Base-by-base conservation (phyloP, 2,888 invertebrate species). In the Steinernema carpocapsae region DNA sequence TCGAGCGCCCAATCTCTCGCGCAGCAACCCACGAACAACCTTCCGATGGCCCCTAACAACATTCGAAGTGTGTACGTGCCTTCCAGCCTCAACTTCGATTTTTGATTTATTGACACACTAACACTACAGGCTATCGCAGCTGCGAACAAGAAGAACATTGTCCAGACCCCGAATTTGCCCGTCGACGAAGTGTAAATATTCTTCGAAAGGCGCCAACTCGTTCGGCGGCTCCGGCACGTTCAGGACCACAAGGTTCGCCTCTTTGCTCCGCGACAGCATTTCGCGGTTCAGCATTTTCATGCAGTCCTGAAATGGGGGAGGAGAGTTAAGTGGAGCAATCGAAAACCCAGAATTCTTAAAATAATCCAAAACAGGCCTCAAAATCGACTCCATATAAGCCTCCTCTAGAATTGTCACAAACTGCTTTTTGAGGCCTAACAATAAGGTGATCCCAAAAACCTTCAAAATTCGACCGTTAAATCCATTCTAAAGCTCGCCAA, bases 81-180 rank as follows among this genome's bases (percentile, higher is more conserved):
- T 37, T 37, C 37, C 48, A 48, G 48, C 17, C 48, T n/a, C 48
- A 48, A 48, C 48, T 48, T 26, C 26, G 64, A 64, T 64, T 64
- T 64, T 64, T 64, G 64, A 17, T 64, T 64, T 64, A 64, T 64
- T 64, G 64, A 64, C 64, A 26, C 56, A n/a, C n/a, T n/a, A n/a
- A 56, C 7, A 32, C 64, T 64, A 32, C 12, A 64, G 64, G 17
- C 17, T 32, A 19, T 64, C 64, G 26, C 29, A 32, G 29, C 64
- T 64, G 64, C n/a, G 64, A 37, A 64, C 64, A 19, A 64, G 64
- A 17, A 64, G 64, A 32, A 64, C 64, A 32, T 64, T 64, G 64
- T 64, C 64, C 26, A 64, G n/a, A 19, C 64, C 32, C 17, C 32
- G 64, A 32, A 64, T 64, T 32, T 64, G 64, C 64, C 1, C 64